These are phyloP conservation scores for Poeciliopsis retropinna DNA, from an alignment of 2,113 vertebrate species.

Conservation along the genomic window DNA sequence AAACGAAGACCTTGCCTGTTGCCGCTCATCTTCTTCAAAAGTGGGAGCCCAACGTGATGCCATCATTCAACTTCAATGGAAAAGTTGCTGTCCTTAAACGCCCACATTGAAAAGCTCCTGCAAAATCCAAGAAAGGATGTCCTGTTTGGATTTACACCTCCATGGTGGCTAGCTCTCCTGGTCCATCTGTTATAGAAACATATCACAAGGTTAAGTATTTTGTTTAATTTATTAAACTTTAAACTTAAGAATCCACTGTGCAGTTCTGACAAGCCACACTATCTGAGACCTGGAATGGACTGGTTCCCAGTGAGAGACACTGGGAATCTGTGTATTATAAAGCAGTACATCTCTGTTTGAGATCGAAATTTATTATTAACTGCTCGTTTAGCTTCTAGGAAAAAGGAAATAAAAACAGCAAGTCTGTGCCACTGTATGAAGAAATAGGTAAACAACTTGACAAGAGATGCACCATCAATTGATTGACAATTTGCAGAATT, in stretches of 20 bases:
- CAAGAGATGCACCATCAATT: too few relatives aligned
- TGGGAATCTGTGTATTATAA: too few relatives aligned
- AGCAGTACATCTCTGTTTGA: too few relatives aligned
- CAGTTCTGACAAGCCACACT: neutral
- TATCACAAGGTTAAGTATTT: neutral
- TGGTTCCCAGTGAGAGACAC: too few relatives aligned
- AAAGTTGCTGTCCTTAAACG: conserved; percentile 75
- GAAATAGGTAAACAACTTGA: too few relatives aligned
- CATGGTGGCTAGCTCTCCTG: conserved; percentile 32
- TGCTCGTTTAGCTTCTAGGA: neutral
- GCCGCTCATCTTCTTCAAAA: conserved; percentile 83
- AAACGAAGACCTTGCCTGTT: conserved; percentile 71
- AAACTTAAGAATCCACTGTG: neutral
- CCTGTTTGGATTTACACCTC: conserved; percentile 35
- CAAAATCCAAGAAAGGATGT: conserved; percentile 30
- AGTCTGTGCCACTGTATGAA: neutral
- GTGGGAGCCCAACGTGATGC: conserved; percentile 87
- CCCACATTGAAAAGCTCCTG: conserved; percentile 81
- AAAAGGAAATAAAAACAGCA: neutral
- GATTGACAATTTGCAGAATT: too few relatives aligned
- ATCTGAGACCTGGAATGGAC: too few relatives aligned
- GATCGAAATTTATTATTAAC: too few relatives aligned
- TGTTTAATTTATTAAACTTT: neutral
- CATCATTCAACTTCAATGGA: conserved; percentile 90
- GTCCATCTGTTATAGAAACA: conserved; percentile 47